Base-by-base conservation (phyloP, 1,140 invertebrate genomes). In the Drosophila nebulosa region DNA sequence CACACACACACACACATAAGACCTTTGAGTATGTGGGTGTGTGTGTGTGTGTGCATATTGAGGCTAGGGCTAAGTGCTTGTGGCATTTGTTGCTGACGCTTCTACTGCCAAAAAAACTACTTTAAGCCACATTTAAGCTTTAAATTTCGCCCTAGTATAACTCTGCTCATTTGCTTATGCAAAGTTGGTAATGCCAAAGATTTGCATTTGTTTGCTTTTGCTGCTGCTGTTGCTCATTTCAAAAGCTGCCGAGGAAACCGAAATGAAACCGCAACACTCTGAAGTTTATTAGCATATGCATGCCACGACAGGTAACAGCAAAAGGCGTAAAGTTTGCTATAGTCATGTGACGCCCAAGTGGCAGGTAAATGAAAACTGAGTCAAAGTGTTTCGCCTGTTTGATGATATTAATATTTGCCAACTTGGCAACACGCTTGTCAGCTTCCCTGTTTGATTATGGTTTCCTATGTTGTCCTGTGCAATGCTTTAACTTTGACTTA, bases 221-320 rank as follows among this genome's bases (percentile, higher is more conserved):
- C 16, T 21, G 39, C 39, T 46, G 16, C 39, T 46, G 39, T 46
- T 46, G 39, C 79, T 78, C 74, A 83, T 78, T 69, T 69, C 36
- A 18, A 46, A 62, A 69, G 51, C 64, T 60, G 58, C 42, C 57
- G 62, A 58, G 65, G 60, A 73, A 78, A 62, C 74, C 72, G 69
- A 78, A 78, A 81, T 81, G 67, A 81, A 83, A 81, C 79, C 79
- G 50, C 79, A 81, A 58, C 53, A 64, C 63, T 52, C 35, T 46
- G 63, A 24, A 64, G 51, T 62, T 70, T 66, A 62, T 78, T 78
- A 78, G 75, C 73, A 78, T 72, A 78, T 55, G 62, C 61, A 61
- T 55, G 26, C 65, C 65, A 69, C 46, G 36, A 35, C 12, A 26
- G 32, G 12, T 55, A 30, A 21, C 7, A 30, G 30, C 7, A n/a